phyloP scores from a whole-genome alignment of 2,888 invertebrate species.

The Cremastinae sp. region DNA sequence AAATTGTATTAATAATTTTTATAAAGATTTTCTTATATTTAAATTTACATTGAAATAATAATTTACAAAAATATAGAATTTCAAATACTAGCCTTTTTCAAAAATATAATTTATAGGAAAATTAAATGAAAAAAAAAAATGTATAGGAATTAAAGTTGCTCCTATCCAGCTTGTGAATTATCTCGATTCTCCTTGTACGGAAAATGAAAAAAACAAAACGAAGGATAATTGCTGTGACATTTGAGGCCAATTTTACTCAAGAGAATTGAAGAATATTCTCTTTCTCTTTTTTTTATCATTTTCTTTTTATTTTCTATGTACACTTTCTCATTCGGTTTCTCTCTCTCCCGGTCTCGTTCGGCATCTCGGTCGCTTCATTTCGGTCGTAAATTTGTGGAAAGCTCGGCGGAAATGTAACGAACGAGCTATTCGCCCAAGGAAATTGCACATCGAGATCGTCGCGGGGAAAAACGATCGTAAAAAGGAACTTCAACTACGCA shows the following conservation, averaged over 20 bases:
- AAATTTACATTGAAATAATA: no score
- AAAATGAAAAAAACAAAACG: constrained; percentile 36
- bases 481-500: neutral
- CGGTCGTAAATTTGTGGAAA: constrained; percentile 11
- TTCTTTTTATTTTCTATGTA: constrained; percentile 6
- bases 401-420: constrained; percentile 47
- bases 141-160: neutral
- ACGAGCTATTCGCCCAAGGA: constrained; percentile 49
- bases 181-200: constrained; percentile 8
- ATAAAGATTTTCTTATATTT: no score
- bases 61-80: neutral
- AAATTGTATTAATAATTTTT: no score
- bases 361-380: constrained; percentile 2
- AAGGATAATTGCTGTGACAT: constrained; percentile 50
- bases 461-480: constrained; percentile 8
- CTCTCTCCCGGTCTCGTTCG: neutral
- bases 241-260: constrained; percentile 11
- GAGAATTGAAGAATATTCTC: constrained; percentile 14
- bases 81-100: constrained; percentile 19
- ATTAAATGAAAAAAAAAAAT: neutral
- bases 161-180: no score
- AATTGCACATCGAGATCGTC: constrained; percentile 41
- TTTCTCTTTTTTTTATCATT: neutral
- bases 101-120: neutral
- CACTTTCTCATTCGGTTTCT: neutral